Evolutionary conservation across 2,797 vertebrate genomes (phyloP).

Genomic region (Huso huso): DNA sequence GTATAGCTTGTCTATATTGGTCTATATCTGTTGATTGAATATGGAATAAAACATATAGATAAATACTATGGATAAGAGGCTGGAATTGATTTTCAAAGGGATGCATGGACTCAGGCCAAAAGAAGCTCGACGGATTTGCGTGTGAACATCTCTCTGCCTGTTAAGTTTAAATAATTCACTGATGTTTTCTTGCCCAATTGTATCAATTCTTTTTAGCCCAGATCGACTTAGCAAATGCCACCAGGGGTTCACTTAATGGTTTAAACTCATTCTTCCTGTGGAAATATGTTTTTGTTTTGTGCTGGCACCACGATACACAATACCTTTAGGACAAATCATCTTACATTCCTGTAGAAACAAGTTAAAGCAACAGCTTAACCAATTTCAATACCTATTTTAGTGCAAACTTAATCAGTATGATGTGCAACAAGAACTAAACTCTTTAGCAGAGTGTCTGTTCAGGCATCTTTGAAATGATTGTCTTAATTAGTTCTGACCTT

Average conservation of each 20-base stretch:
- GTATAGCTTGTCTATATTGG: constrained; percentile 43
- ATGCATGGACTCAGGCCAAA: constrained; percentile 27
- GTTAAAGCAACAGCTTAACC: no score
- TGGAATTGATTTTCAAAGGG: constrained; percentile 22
- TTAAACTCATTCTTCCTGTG: constrained; percentile 41
- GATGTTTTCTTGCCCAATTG: constrained; percentile 46
- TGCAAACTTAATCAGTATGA: no score
- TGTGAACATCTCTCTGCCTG: constrained; percentile 12
- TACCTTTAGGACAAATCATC: no score
- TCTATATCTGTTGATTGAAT: constrained; percentile 18
- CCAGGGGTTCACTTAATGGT: constrained; percentile 39
- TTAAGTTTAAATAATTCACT: constrained; percentile 42
- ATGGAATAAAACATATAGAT: constrained; percentile 30
- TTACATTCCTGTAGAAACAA: neutral
- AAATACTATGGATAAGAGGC: constrained; percentile 25
- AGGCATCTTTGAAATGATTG: no score
- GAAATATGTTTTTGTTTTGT: constrained; percentile 41
- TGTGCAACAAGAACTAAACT: no score
- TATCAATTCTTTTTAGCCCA: constrained; percentile 45
- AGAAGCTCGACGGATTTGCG: no score
- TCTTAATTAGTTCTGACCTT: no score
- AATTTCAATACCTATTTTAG: no score
- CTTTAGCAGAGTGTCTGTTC: no score
- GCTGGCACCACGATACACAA: constrained; percentile 32
- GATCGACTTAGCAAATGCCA: constrained; percentile 46